These are phyloP conservation scores for Austrofundulus limnaeus DNA, from an alignment of 2,113 vertebrate species.

Conservation along the genomic window DNA sequence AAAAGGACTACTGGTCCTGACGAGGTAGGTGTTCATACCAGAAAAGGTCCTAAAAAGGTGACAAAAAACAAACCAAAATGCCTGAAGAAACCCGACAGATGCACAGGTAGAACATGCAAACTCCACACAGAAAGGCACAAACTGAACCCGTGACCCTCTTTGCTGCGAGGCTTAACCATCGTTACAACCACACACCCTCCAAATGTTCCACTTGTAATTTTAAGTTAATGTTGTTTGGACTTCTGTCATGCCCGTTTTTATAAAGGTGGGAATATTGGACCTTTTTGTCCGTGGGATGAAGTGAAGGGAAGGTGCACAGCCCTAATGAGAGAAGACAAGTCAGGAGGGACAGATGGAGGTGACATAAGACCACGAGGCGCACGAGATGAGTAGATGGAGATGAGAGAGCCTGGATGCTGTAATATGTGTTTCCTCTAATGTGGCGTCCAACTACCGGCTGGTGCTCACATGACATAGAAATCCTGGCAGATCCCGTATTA, in stretches of 20 bases:
- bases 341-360: conserved; percentile 33
- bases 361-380: conserved; percentile 17
- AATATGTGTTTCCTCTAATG: conserved; percentile 18
- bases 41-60: too few species aligned
- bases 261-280: neutral
- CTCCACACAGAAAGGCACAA: too few species aligned
- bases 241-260: neutral
- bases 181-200: too few species aligned
- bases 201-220: too few species aligned
- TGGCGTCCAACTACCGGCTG: conserved; percentile 15
- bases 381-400: conserved; percentile 3
- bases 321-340: neutral
- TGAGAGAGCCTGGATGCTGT: conserved; percentile 21
- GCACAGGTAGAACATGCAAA: too few species aligned
- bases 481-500: conserved; percentile 39
- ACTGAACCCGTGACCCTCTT: too few species aligned
- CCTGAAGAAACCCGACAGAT: too few species aligned
- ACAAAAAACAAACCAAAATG: too few species aligned
- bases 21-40: too few species aligned
- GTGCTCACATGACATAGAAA: conserved; percentile 43
- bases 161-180: too few species aligned
- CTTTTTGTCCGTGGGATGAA: neutral
- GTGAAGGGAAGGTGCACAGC: neutral
- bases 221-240: too few species aligned
- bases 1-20: too few species aligned